These are phyloP conservation scores for Homarus americanus DNA, from an alignment of 1,140 invertebrate species.

Conservation along the genomic window DNA sequence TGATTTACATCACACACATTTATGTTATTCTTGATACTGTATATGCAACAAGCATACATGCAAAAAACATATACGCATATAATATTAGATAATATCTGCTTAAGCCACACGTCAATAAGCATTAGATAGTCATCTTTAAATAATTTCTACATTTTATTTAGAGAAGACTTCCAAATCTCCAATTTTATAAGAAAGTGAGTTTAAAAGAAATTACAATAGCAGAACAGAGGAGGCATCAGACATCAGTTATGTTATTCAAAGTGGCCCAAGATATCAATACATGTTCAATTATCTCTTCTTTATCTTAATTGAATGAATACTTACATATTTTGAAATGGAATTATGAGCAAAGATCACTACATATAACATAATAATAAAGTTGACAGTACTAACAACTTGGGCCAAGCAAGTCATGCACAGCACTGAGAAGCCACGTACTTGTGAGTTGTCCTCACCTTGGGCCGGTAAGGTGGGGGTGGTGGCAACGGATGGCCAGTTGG, in stretches of 20 bases:
- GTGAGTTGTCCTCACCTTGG: constrained; percentile 74
- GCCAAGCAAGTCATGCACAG: constrained; percentile 63
- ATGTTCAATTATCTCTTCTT: neutral
- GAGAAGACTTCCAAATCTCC: too few species aligned
- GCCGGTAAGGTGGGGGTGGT: constrained; percentile 75
- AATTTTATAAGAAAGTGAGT: neutral
- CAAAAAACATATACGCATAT: too few species aligned
- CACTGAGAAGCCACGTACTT: constrained; percentile 74
- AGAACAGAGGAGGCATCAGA: constrained; percentile 9
- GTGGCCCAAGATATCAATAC: constrained; percentile 15
- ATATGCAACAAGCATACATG: too few species aligned
- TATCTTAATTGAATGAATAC: neutral
- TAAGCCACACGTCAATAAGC: too few species aligned
- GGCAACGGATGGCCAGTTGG: constrained; percentile 64
- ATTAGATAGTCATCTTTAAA: too few species aligned
- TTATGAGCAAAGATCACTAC: neutral
- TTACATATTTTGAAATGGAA: constrained; percentile 5
- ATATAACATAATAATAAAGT: neutral
- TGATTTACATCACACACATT: too few species aligned
- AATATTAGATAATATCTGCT: too few species aligned
- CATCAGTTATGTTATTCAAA: neutral
- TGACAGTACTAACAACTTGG: constrained; percentile 36
- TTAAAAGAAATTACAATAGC: neutral
- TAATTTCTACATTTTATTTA: too few species aligned
- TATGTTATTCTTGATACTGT: too few species aligned